Conservation (phyloP, 2,797 vertebrate species). For the Eleutherodactylus coqui region DNA sequence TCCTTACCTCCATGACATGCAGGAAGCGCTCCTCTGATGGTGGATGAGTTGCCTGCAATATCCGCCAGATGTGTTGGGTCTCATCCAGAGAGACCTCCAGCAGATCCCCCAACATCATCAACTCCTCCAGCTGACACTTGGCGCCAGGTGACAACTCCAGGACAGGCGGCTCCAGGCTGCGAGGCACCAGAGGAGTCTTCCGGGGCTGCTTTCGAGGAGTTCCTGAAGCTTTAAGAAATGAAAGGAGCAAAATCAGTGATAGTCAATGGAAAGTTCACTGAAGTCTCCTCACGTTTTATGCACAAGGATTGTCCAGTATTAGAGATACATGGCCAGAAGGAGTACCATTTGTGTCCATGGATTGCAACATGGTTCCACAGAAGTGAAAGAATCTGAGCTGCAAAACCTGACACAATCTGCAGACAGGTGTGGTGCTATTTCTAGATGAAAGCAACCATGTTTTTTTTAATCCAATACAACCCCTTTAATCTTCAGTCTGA, state of each 20-base stretch:
- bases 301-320: too few species aligned
- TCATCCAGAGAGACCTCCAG: slow-evolving; percentile 97
- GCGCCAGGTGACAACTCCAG: slow-evolving; percentile 90
- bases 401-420: too few species aligned
- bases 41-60: slow-evolving; percentile 95
- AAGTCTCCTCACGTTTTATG: too few species aligned
- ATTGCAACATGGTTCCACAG: too few species aligned
- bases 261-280: too few species aligned
- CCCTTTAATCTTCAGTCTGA: too few species aligned
- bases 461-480: too few species aligned
- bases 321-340: too few species aligned
- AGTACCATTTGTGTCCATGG: too few species aligned
- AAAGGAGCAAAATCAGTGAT: not conserved
- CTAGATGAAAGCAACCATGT: too few species aligned
- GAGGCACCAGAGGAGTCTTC: slow-evolving; percentile 94
- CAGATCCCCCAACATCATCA: slow-evolving; percentile 98
- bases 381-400: too few species aligned
- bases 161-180: slow-evolving; percentile 94
- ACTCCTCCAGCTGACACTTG: slow-evolving; percentile 92
- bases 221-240: slow-evolving; percentile 77
- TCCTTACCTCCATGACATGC: slow-evolving; percentile 92
- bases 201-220: slow-evolving; percentile 94
- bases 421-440: too few species aligned
- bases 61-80: slow-evolving; percentile 98
- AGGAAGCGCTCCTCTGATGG: slow-evolving; percentile 95